These are phyloP conservation scores for Amorpha juglandis DNA, from an alignment of 2,888 invertebrate species.

Conservation along the genomic window DNA sequence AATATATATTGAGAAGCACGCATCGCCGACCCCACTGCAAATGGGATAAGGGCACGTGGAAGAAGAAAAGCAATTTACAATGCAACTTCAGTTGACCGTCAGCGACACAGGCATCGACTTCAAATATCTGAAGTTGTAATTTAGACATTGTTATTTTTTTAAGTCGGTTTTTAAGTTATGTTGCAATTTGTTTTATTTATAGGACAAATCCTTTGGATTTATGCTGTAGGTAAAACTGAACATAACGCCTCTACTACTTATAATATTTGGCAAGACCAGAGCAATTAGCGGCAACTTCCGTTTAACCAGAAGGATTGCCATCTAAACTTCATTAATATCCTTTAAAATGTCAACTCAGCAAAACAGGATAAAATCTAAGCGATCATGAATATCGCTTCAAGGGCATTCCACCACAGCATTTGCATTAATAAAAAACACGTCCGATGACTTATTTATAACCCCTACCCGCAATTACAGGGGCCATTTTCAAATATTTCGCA, in stretches of 20 bases:
- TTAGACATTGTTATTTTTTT: no score
- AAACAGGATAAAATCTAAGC: conserved; percentile 11
- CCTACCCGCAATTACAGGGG: conserved; percentile 33
- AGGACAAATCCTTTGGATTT: no score
- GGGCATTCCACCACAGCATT: conserved; percentile 14
- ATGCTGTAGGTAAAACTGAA: no score
- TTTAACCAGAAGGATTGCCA: background rate
- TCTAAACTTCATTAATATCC: background rate
- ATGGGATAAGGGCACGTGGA: no score
- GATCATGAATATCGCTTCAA: conserved; percentile 20
- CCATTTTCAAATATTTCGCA: conserved; percentile 41
- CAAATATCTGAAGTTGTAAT: no score
- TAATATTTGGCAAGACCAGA: background rate
- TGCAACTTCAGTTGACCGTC: no score
- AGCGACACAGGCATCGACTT: no score
- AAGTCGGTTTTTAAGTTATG: no score
- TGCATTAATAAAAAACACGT: conserved; percentile 17
- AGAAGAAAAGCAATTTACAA: no score
- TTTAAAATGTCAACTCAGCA: background rate
- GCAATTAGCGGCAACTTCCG: background rate
- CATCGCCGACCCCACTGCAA: no score
- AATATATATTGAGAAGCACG: no score
- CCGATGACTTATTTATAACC: conserved; percentile 26
- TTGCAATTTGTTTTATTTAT: no score
- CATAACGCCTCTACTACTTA: background rate